Percentiles rank a stretch among this genome's conserved stretches.
These are phyloP conservation scores for Sesamia nonagrioides DNA, from an alignment of 1,140 invertebrate genomes.

Conservation along the genomic window DNA sequence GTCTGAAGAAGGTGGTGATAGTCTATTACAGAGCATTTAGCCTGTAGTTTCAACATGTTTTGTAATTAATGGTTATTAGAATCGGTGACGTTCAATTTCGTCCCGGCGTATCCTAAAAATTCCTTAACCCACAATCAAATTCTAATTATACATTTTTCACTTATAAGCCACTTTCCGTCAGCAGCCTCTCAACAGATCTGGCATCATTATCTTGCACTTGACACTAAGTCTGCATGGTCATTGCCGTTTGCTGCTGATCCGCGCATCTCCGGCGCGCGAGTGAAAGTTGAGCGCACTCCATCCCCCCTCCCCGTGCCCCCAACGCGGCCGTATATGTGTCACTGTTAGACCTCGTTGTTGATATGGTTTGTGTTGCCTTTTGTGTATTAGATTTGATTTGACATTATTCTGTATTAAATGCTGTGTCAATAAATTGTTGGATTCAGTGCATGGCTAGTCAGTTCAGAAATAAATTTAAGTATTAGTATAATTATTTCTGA, in stretches of 20 bases:
- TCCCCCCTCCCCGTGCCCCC: constrained; percentile 27
- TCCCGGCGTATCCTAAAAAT: too few relatives aligned
- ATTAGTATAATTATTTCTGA: too few relatives aligned
- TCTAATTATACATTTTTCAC: neutral
- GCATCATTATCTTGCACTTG: constrained; percentile 65
- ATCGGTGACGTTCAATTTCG: too few relatives aligned
- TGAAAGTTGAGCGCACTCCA: constrained; percentile 61
- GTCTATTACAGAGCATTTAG: too few relatives aligned
- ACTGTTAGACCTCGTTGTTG: constrained; percentile 46
- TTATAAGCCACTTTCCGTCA: constrained; percentile 11
- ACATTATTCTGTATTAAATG: neutral
- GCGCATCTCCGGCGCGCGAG: constrained; percentile 67
- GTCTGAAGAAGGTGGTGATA: too few relatives aligned
- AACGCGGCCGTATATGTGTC: constrained; percentile 65
- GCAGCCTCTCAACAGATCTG: constrained; percentile 12
- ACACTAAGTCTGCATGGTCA: constrained; percentile 70
- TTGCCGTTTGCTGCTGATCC: constrained; percentile 60
- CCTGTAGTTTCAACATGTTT: too few relatives aligned
- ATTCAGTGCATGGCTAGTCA: neutral
- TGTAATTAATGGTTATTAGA: too few relatives aligned
- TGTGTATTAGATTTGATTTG: neutral
- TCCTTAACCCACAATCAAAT: too few relatives aligned
- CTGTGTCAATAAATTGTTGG: neutral
- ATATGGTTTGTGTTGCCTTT: constrained; percentile 19
- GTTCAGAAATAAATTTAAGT: too few relatives aligned